Evolutionary conservation across 2,888 invertebrate species (phyloP).

Genomic region (Trypoxylon attenuatum): DNA sequence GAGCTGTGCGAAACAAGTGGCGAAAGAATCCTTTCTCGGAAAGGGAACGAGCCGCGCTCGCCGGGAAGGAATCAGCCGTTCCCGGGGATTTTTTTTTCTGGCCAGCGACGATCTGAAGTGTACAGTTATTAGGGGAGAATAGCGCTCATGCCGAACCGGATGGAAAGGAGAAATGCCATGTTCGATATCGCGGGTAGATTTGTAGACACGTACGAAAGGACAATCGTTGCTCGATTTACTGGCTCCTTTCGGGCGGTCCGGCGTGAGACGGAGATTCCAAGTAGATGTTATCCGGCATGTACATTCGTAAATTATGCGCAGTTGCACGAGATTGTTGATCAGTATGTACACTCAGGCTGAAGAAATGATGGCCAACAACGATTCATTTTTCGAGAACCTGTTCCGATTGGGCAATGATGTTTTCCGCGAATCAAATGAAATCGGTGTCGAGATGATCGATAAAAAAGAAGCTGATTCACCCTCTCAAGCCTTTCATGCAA

Average conservation of each 20-base stretch:
- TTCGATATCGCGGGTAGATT: not conserved
- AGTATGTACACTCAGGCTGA: no score
- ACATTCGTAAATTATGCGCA: conserved; percentile 58
- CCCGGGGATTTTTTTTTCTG: no score
- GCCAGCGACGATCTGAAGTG: conserved; percentile 15
- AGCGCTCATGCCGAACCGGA: conserved; percentile 32
- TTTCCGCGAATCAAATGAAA: no score
- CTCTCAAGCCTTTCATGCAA: conserved; percentile 46
- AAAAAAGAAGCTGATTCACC: no score
- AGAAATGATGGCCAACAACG: no score
- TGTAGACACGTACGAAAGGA: not conserved
- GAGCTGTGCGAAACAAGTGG: conserved; percentile 17
- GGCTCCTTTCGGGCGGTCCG: conserved; percentile 26
- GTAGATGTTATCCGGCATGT: conserved; percentile 61
- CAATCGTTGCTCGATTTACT: not conserved
- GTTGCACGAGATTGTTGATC: conserved; percentile 57
- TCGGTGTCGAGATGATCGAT: no score
- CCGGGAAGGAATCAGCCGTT: conserved; percentile 17
- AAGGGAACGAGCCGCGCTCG: conserved; percentile 9
- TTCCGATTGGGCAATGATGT: no score
- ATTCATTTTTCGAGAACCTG: conserved; percentile 54
- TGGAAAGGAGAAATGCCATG: not conserved
- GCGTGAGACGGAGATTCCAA: conserved; percentile 39
- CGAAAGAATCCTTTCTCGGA: conserved; percentile 1
- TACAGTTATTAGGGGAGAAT: conserved; percentile 23